Evolutionary conservation across 2,113 vertebrate species (phyloP).

Genomic region (Rhinoptilus africanus): DNA sequence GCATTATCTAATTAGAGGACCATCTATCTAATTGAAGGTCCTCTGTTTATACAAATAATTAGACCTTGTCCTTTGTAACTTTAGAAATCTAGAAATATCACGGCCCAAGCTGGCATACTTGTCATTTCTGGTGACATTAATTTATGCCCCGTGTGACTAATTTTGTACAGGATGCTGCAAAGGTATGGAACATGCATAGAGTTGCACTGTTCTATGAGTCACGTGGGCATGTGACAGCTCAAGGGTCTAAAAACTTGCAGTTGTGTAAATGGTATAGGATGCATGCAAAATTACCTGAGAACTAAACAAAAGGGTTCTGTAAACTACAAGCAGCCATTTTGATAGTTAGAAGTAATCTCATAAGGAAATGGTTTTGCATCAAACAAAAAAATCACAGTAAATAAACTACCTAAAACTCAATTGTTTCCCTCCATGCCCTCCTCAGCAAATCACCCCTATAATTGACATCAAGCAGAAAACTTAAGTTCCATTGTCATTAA

Average conservation of each 20-base stretch:
- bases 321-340: background rate
- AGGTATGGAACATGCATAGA: background rate
- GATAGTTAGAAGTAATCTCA: background rate
- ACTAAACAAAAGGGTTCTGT: background rate
- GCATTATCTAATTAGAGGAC: background rate
- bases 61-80: background rate
- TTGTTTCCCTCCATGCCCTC: background rate
- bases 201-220: background rate
- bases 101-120: background rate
- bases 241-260: background rate
- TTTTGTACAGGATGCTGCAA: background rate
- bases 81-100: background rate
- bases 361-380: background rate
- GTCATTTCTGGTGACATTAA: background rate
- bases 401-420: background rate
- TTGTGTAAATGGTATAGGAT: background rate
- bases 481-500: background rate
- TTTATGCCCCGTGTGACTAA: background rate
- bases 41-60: background rate
- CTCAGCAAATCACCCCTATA: background rate
- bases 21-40: background rate
- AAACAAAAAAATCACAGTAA: background rate
- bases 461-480: background rate
- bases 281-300: background rate
- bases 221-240: background rate